Conservation (phyloP, 2,113 vertebrate genomes). For the Actinemys pallida region DNA sequence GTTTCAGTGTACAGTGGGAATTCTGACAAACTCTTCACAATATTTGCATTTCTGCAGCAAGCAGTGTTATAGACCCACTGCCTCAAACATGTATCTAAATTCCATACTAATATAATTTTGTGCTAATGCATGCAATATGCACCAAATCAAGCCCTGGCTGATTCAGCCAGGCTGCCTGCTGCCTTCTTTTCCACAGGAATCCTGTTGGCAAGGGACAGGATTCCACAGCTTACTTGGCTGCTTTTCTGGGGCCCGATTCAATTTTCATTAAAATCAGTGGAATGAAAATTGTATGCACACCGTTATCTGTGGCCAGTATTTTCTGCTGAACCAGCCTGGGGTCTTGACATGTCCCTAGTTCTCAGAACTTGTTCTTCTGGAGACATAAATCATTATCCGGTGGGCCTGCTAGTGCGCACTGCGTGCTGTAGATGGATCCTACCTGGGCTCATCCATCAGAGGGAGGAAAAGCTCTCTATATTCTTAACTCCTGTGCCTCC, state of each 20-base stretch:
- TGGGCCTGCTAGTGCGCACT: not conserved
- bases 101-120: not conserved
- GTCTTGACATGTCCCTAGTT: not conserved
- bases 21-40: not conserved
- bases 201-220: not conserved
- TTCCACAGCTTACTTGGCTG: not conserved
- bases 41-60: not conserved
- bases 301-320: not conserved
- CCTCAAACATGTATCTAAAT: not conserved
- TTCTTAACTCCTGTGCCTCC: not conserved
- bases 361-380: not conserved
- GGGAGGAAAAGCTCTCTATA: not conserved
- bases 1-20: not conserved
- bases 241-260: not conserved
- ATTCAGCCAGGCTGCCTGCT: not conserved
- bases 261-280: not conserved
- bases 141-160: not conserved
- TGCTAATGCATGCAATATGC: not conserved
- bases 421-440: not conserved
- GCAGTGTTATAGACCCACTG: not conserved
- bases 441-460: not conserved
- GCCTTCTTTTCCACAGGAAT: not conserved
- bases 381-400: not conserved
- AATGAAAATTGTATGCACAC: not conserved
- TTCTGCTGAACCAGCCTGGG: accelerated